Evolutionary conservation across 2,797 vertebrate species (phyloP).

Genomic region (Kryptolebias ocellatus): DNA sequence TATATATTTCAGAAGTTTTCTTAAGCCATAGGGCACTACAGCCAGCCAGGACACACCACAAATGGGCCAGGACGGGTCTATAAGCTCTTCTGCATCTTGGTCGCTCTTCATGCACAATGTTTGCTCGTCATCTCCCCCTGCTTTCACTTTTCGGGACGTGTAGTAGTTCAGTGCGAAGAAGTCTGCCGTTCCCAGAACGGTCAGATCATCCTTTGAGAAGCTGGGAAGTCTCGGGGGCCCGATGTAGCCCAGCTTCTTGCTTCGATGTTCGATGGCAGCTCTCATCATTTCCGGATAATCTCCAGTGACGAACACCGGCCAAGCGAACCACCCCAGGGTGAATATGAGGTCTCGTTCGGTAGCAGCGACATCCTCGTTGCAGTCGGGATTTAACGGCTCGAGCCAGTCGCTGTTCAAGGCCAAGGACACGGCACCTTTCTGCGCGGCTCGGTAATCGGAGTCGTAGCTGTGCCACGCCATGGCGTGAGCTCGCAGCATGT

Average conservation of each 20-base stretch:
- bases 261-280: constrained; percentile 72
- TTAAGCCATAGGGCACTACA: constrained; percentile 80
- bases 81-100: constrained; percentile 65
- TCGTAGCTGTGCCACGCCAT: constrained; percentile 85
- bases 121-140: constrained; percentile 41
- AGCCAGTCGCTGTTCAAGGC: constrained; percentile 82
- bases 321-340: constrained; percentile 83
- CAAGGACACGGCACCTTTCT: constrained; percentile 78
- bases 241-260: constrained; percentile 68
- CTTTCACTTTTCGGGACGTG: constrained; percentile 79
- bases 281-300: constrained; percentile 86
- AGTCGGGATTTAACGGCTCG: constrained; percentile 73
- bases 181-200: constrained; percentile 82
- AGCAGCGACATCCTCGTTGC: constrained; percentile 73
- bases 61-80: constrained; percentile 83
- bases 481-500: constrained; percentile 83
- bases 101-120: constrained; percentile 66
- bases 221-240: constrained; percentile 73
- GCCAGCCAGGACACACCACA: constrained; percentile 80
- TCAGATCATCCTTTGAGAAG: constrained; percentile 78
- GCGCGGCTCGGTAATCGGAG: constrained; percentile 73
- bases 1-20: constrained; percentile 84
- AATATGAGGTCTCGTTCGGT: constrained; percentile 77
- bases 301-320: constrained; percentile 84
- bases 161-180: constrained; percentile 90